Evolutionary conservation across 2,797 vertebrate genomes (phyloP).

Genomic region (Pteropus rufus): DNA sequence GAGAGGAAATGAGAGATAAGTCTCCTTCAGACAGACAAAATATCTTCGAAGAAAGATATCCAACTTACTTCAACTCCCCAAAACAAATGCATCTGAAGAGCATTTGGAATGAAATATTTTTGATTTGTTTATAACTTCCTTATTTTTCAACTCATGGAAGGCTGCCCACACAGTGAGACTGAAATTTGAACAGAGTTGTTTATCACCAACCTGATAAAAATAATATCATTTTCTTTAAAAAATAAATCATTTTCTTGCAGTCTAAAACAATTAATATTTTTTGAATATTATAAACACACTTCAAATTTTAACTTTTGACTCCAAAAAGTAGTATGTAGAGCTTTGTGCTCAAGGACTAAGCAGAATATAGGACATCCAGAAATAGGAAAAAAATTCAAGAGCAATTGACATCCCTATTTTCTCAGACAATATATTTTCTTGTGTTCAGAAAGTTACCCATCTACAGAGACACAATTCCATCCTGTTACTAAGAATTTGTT

Average conservation of each 20-base stretch:
- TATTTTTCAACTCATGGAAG: slow-evolving; percentile 58
- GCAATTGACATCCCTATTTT: background rate
- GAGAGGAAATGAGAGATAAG: background rate
- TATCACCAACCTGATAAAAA: slow-evolving; percentile 36
- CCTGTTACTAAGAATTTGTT: slow-evolving; percentile 40
- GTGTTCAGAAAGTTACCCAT: background rate
- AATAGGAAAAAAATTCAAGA: background rate
- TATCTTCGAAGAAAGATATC: slow-evolving; percentile 45
- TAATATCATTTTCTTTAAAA: background rate
- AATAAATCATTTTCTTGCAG: background rate
- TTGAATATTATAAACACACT: slow-evolving; percentile 33
- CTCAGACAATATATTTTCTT: background rate
- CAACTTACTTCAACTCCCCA: slow-evolving; percentile 38
- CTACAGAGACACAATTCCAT: background rate
- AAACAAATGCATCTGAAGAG: slow-evolving; percentile 63
- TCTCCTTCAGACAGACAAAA: slow-evolving; percentile 44
- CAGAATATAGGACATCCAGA: background rate
- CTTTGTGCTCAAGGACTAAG: background rate
- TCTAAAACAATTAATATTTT: slow-evolving; percentile 27
- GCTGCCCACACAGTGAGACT: slow-evolving; percentile 57
- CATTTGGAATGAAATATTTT: slow-evolving; percentile 68
- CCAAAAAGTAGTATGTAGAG: background rate
- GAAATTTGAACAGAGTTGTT: slow-evolving; percentile 60
- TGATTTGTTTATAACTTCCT: slow-evolving; percentile 71
- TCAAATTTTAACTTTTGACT: slow-evolving; percentile 28